Evolutionary conservation across 2,888 invertebrate species (phyloP).

Genomic region (Phortica okadai): DNA sequence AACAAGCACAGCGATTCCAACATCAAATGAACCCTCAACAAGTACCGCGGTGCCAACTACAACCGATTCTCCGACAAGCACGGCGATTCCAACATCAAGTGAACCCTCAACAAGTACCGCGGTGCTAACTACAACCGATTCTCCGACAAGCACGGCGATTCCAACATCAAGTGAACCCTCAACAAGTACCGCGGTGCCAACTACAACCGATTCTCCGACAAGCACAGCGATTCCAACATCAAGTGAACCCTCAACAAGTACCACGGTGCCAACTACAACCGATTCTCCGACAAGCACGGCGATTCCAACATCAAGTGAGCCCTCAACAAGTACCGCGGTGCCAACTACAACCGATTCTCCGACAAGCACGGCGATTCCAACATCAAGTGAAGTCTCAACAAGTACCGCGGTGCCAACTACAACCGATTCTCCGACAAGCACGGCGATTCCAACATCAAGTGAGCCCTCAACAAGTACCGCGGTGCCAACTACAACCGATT

Average conservation of each 20-base stretch:
- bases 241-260: neutral
- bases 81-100: neutral
- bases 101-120: neutral
- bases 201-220: neutral
- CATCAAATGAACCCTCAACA: conserved; percentile 4
- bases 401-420: neutral
- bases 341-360: neutral
- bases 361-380: neutral
- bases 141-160: conserved; percentile 19
- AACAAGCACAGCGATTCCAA: neutral
- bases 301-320: neutral
- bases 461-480: neutral
- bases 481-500: neutral
- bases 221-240: neutral
- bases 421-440: conserved; percentile 6
- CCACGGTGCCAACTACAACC: neutral
- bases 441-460: neutral
- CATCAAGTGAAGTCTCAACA: conserved; percentile 3
- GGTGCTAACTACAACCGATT: neutral
- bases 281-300: conserved; percentile 11
- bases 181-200: neutral
- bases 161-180: neutral
- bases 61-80: neutral
- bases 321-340: neutral
- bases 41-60: neutral